Evolutionary conservation across 2,113 vertebrate species (phyloP), one percentile per base, ranked within the genome.

Genomic region (Eupsittula cactorum): DNA sequence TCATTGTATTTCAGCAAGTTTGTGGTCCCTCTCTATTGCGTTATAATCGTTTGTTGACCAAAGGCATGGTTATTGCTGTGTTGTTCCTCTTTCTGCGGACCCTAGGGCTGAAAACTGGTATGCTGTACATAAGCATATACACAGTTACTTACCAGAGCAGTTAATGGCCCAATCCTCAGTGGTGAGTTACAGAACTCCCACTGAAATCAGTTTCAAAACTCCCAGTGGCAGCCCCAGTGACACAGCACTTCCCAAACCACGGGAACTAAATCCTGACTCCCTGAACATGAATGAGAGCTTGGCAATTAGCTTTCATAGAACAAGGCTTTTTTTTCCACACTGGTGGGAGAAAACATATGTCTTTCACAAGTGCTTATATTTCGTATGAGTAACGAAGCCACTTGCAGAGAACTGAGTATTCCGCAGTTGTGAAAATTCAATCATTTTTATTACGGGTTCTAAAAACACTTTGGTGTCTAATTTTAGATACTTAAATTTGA

Each of bases 401-500:
- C 76, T 92, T 63, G 76, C 82, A 78, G 92, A 93, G 85, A 93
- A 53, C 67, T 77, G 65, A 86, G 13, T 44, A 79, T 80, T 74
- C 46, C 35, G 50, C 25, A 90, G 67, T 49, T 53, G 49, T 90
- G 91, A 95, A 94, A 96, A 83, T 74, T n/a, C 23, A 63, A 70
- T 91, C 17, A 52, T 62, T 88, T 93, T 92, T 68, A 86, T 70
- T 49, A 76, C 2, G 27, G n/a, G 35, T 67, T 91, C 79, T 90
- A 81, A 95, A 96, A 91, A 20, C 59, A 67, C 85, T 96, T 93
- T 11, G 18, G 75, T 91, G 95, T 91, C 80, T 84, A 84, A 94
- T 95, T 92, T 74, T 50, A 87, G 44, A 82, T n/a, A 81, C 24
- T 91, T 84, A 76, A 62, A 85, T 80, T 33, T 90, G 79, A 82